Base-by-base conservation (phyloP, 2,113 vertebrate species). In the Poeciliopsis occidentalis region DNA sequence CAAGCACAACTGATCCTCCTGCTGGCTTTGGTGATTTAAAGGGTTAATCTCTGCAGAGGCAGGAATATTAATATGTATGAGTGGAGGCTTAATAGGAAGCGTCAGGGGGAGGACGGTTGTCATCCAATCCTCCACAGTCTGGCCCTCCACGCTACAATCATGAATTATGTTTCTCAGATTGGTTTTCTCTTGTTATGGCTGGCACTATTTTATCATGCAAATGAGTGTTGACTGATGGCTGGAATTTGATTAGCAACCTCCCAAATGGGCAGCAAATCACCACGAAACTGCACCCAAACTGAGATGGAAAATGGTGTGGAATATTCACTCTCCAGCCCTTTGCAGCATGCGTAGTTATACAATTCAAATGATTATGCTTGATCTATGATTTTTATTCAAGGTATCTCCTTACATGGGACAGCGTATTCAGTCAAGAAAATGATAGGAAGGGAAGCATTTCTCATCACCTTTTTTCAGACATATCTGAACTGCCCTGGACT, bases 61-160 rank as follows among this genome's bases (percentile, higher is more conserved):
- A 65, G 84, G 67, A 75, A 82, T 92, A 87, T 94, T 92, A 92
- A 92, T 94, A 94, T 94, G 92, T 92, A 94, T 93, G 93, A 94
- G 90, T 69, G 75, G 73, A 88, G 31, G 85, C 83, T 91, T 93
- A 92, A 93, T 92, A 91, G 91, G 86, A 90, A 83, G 64, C 79
- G 79, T 93, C 81, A 83, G 85, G 78, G 47, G 89, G 87, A 79
- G 79, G 83, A 81, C 7, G 66, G 81, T 81, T 85, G 85, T 87
- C 86, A 86, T 85, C 86, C 85, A 81, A 64, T 85, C 87, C 85
- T 80, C 84, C 74, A 64, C 81, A 64, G 73, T 83, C 68, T 83
- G 75, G 79, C 29, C 85, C 71, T 22, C 70, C 79, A 80, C 78
- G 61, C 67, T 67, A 69, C 72, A 68, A 69, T 64, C 85, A 72